Evolutionary conservation across 2,113 vertebrate species (phyloP), one percentile per base, ranked within the genome.

Genomic region (Triplophysa rosa): DNA sequence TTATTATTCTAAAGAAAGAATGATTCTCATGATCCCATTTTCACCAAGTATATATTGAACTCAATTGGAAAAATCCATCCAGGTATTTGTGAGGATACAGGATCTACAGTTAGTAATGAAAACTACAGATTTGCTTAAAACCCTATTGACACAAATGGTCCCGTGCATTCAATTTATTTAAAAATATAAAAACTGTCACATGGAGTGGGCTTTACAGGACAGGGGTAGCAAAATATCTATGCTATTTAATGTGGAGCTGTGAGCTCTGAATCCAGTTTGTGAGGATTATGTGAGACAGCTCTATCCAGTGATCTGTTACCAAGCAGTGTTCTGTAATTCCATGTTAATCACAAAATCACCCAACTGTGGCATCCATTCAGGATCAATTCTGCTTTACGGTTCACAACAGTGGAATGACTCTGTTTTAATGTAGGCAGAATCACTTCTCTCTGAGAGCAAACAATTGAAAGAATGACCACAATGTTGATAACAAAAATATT

Each of bases 401-500:
- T 68, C 33, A 79, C 23, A n/a, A 42, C 29, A 76, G 33, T 49
- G 49, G 10, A 80, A 70, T 26, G 54, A 24, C 21, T 63, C n/a
- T n/a, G n/a, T 63, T 70, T 70, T 78, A 62, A 71, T 77, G 64
- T 23, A 49, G 23, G 42, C 62, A 21, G 62, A 65, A 79, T 45
- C 9, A 11, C 75, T 23, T 16, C 5, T 45, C 23, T 70, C 12
- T 14, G 42, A 45, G 42, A 45, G 42, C 16, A 49, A 49, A 16
- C 12, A 49, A 14, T 52, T 52, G 49, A 16, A 5, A 52, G 49
- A 4, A 52, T 52, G 13, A 16, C 13, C 16, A 17, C 5, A 52
- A 0, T 21, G 54, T 58, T 58, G 54, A n/a, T 2, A 58, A n/a
- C 21, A n/a, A 58, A n/a, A 58, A 52, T 23, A 29, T 19, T 17